phyloP scores from a whole-genome alignment of 2,888 invertebrate genomes.

The Himalopsyche tibetana region DNA sequence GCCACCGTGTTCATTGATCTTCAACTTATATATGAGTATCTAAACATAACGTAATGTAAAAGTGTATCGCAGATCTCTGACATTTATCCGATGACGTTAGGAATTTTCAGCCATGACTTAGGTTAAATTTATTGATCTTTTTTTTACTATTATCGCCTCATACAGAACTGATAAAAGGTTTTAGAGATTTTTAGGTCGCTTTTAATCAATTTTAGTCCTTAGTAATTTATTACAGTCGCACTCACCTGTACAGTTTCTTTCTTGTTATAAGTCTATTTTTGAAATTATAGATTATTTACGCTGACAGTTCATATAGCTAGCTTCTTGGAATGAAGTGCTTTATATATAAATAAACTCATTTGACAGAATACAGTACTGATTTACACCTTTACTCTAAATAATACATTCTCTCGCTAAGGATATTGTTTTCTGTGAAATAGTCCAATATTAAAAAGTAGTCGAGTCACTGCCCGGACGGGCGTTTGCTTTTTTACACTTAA shows the following conservation, averaged over 20 bases:
- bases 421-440: conserved; percentile 57
- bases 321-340: conserved; percentile 65
- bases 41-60: conserved; percentile 56
- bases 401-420: conserved; percentile 56
- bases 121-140: conserved; percentile 61
- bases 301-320: conserved; percentile 63
- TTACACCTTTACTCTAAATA: conserved; percentile 59
- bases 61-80: conserved; percentile 61
- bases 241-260: conserved; percentile 63
- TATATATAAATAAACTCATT: conserved; percentile 62
- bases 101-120: conserved; percentile 64
- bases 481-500: conserved; percentile 64
- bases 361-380: conserved; percentile 64
- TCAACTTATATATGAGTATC: conserved; percentile 59
- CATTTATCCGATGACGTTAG: conserved; percentile 56
- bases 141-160: conserved; percentile 59
- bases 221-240: conserved; percentile 60
- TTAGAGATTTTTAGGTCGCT: conserved; percentile 63
- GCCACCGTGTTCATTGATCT: conserved; percentile 60
- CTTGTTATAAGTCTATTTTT: conserved; percentile 62
- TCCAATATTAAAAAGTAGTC: conserved; percentile 56
- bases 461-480: conserved; percentile 59
- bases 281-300: conserved; percentile 57
- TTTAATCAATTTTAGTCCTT: conserved; percentile 57
- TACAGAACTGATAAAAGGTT: conserved; percentile 65